Percentiles rank a stretch among this genome's conserved stretches.
Evolutionary conservation across 2,113 vertebrate species (phyloP).

Genomic region (human (Homo sapiens)): GRCh38 chr16:68040501-68041000

Average conservation of each 20-base stretch:
- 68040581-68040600: background rate
- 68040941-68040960: no score
- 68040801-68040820: background rate
- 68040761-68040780: constrained; percentile 2
- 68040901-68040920: background rate
- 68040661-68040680: background rate
- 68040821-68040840: background rate
- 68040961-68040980: no score
- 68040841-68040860: background rate
- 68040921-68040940: background rate
- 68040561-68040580: background rate
- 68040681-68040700: background rate
- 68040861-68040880: background rate
- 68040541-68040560: background rate
- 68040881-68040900: background rate
- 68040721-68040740: background rate
- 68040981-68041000: no score
- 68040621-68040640: background rate
- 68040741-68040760: constrained; percentile 46
- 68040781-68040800: background rate
- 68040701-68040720: background rate
- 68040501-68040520: background rate
- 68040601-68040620: background rate
- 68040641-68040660: background rate
- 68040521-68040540: background rate